Percentiles rank a stretch among this genome's conserved stretches.
These are phyloP conservation scores for Eublepharis macularius DNA, from an alignment of 2,113 vertebrate genomes.

Conservation along the genomic window DNA sequence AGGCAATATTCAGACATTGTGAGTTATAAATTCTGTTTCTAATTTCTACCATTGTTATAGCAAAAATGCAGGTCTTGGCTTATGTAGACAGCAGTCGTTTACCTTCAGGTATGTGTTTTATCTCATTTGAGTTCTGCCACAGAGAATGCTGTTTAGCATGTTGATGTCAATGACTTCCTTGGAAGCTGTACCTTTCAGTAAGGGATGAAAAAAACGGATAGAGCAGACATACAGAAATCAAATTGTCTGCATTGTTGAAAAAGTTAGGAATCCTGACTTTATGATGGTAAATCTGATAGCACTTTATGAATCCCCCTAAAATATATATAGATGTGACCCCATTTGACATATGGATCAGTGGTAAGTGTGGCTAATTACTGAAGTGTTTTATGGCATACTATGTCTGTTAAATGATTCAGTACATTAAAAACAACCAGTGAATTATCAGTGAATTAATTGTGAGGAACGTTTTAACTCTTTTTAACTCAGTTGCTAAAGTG, in stretches of 20 bases:
- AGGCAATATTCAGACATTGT: background rate
- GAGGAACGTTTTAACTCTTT: background rate
- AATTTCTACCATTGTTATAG: background rate
- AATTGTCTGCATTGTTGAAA: background rate
- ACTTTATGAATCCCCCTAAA: background rate
- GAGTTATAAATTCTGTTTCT: background rate
- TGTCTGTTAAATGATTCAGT: background rate
- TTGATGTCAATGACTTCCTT: fast-evolving
- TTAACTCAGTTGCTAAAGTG: background rate
- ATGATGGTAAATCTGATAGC: background rate
- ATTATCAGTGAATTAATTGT: background rate
- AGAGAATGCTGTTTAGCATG: fast-evolving
- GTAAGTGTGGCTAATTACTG: background rate
- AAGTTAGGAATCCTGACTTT: background rate
- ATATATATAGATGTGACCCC: background rate
- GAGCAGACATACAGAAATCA: background rate
- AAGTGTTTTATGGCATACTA: background rate
- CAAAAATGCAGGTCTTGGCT: background rate
- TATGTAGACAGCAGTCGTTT: background rate
- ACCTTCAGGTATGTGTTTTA: background rate
- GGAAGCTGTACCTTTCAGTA: background rate
- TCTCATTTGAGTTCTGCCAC: background rate
- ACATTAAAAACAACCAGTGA: background rate
- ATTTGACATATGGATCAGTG: background rate
- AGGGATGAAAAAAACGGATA: background rate